Evolutionary conservation across 2,797 vertebrate species (phyloP).

Genomic region (Crocidura indochinensis): DNA sequence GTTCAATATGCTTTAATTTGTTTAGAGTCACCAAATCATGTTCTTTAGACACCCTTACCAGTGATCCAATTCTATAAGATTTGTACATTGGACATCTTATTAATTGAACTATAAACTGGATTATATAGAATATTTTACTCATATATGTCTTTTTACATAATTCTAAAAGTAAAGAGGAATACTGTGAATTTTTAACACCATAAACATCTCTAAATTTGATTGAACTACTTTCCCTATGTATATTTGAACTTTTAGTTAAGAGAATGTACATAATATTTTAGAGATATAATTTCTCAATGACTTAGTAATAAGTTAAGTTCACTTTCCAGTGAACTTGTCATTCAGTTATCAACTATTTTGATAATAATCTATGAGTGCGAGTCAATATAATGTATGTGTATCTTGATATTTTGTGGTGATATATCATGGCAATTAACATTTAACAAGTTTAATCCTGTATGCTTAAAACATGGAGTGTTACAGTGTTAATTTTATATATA

Average conservation of each 20-base stretch:
- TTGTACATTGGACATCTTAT: neutral
- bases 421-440: no score
- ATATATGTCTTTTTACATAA: neutral
- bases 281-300: neutral
- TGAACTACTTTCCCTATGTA: neutral
- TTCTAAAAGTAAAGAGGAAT: neutral
- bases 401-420: no score
- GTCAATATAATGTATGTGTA: neutral
- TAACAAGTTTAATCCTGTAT: no score
- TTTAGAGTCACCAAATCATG: neutral
- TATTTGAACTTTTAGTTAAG: neutral
- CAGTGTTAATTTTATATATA: no score
- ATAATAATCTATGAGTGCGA: neutral
- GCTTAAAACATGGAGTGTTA: no score
- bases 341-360: neutral
- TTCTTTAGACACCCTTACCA: neutral
- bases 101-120: neutral
- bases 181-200: neutral
- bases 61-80: neutral
- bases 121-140: neutral
- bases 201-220: neutral
- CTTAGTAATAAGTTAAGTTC: neutral
- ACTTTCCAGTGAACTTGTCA: neutral
- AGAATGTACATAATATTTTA: neutral
- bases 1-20: neutral